Percentiles rank a stretch among this genome's conserved stretches.
Conservation (phyloP, 2,888 invertebrate species). For the Coelopa pilipes region DNA sequence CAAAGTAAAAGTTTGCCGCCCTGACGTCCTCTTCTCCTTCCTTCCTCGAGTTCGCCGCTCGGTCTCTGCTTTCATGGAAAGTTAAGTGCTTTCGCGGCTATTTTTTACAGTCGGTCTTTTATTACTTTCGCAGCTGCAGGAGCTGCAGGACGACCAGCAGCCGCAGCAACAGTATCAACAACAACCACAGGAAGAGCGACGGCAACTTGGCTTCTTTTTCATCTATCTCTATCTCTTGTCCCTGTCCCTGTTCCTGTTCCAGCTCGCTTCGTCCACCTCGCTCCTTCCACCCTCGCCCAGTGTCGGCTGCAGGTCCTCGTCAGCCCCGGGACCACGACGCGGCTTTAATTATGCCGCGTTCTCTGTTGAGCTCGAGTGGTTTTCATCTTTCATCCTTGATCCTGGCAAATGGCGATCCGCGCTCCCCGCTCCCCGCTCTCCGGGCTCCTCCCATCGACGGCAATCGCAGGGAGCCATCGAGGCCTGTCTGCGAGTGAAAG, state of each 20-base stretch:
- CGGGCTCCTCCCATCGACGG: neutral
- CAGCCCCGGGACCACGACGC: neutral
- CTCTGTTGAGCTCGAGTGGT: neutral
- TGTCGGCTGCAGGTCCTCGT: too few relatives aligned
- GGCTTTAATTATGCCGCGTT: conserved; percentile 17
- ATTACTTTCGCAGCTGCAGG: neutral
- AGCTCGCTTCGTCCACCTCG: neutral
- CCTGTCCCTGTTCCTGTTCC: neutral
- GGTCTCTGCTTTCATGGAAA: conserved; percentile 10
- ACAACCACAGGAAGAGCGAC: neutral
- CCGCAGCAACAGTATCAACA: too few relatives aligned
- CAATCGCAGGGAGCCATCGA: neutral
- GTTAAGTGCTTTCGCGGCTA: conserved; percentile 35
- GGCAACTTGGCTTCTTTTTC: neutral
- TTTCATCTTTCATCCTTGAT: conserved; percentile 21
- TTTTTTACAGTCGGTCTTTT: conserved; percentile 25
- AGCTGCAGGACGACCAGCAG: too few relatives aligned
- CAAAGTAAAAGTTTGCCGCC: neutral
- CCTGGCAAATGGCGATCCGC: conserved; percentile 1
- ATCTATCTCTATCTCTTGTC: neutral
- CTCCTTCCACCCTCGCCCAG: too few relatives aligned
- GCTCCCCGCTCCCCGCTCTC: neutral
- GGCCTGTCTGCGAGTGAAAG: neutral
- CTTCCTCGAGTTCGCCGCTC: neutral
- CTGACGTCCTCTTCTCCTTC: neutral